Base-by-base conservation (phyloP, 2,113 vertebrate species). In the Riparia riparia region DNA sequence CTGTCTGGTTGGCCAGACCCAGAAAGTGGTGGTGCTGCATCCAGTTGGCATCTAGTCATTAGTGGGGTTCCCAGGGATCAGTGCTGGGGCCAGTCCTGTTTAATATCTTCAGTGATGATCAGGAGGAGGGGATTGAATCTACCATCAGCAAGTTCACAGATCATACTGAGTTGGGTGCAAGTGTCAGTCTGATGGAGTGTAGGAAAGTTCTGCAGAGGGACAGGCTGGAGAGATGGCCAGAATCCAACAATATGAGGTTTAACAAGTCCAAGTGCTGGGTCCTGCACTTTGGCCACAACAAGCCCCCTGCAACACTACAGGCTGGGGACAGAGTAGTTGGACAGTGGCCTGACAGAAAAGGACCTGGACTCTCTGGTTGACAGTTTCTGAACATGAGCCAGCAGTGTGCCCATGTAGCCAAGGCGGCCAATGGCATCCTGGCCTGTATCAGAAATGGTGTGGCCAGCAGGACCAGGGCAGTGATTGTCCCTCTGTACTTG, bases 301-400 rank as follows among this genome's bases (percentile, higher is more conserved):
- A 65, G 16, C 13, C 1, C 10, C 26, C 24, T 39, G 69, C 15
- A 51, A 12, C 0, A 3, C 18, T 5, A 16, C 18, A 58, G 68
- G 44, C 18, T 53, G 15, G 13, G 34, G 15, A 2, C 7, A 20
- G 28, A 17, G 22, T 13, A 2, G 32, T 18, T 51, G 69, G 21
- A 39, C 39, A 58, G 28, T 0, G 0, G 3, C 51, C 37, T 15
- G 29, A 39, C 0, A 0, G 37, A 51, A 58, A 73, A 18, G 12
- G 12, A 51, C 17, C 31, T n/a, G 51, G 22, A 6, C 9, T 5
- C 3, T 24, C 68, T 51, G 32, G 8, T 6, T 10, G 3, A 37
- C 51, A 66, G 37, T 28, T 22, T 17, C 51, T 66, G 60, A 58
- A 45, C 26, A 17, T 17, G 39, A 53, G 39, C 53, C 60, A 82